phyloP scores from a whole-genome alignment of 2,113 vertebrate species.

The Turnix velox region DNA sequence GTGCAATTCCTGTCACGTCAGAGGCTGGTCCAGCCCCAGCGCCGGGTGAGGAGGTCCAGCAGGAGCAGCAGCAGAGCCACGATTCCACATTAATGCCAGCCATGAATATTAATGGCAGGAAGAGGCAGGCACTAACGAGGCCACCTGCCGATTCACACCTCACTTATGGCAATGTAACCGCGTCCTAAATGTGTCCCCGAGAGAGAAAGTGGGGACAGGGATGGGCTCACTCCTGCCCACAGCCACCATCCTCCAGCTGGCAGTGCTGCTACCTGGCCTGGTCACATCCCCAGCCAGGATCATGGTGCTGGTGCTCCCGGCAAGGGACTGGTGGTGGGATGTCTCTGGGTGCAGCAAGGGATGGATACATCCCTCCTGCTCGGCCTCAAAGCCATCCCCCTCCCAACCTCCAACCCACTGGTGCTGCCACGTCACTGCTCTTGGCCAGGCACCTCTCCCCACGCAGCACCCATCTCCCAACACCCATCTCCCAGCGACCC shows the following conservation, averaged over 20 bases:
- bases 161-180: background rate
- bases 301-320: rapidly evolving
- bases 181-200: background rate
- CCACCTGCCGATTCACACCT: slow-evolving; percentile 41
- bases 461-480: background rate
- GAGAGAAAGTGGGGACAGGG: background rate
- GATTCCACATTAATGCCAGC: slow-evolving; percentile 27
- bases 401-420: background rate
- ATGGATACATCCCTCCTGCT: background rate
- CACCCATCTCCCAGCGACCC: background rate
- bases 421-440: background rate
- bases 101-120: slow-evolving; percentile 60
- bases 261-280: background rate
- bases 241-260: background rate
- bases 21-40: background rate
- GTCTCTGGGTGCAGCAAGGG: background rate
- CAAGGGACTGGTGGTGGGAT: rapidly evolving
- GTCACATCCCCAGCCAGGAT: background rate
- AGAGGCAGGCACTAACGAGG: slow-evolving; percentile 45
- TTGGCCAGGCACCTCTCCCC: background rate
- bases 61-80: background rate
- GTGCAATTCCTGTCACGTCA: background rate
- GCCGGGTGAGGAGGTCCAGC: slow-evolving; percentile 35
- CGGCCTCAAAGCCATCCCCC: background rate
- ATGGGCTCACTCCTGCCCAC: background rate